Conservation (phyloP, 2,113 vertebrate species). For the Coreoperca whiteheadi region DNA sequence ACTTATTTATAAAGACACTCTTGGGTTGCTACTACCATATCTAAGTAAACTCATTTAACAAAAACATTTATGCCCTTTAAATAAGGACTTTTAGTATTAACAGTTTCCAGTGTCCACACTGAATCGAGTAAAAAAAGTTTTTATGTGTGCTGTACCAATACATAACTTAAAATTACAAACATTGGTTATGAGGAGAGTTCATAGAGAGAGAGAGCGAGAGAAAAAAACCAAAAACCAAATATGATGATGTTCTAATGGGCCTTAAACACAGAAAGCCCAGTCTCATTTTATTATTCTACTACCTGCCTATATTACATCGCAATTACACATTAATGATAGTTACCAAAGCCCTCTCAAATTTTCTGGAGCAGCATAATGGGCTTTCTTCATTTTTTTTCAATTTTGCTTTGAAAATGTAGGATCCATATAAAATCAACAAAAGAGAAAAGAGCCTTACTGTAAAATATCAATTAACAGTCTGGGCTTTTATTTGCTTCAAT, state of each 20-base stretch:
- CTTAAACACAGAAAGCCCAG: not conserved
- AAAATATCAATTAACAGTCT: too few relatives aligned
- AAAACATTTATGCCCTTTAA: not conserved
- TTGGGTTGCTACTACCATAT: not conserved
- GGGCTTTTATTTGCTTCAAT: too few relatives aligned
- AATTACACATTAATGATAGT: not conserved
- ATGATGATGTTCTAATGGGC: constrained; percentile 14
- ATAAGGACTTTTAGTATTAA: too few relatives aligned
- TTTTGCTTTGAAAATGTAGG: not conserved
- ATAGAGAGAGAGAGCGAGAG: too few relatives aligned
- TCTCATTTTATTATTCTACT: not conserved
- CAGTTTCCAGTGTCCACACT: too few relatives aligned
- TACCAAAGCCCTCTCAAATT: not conserved
- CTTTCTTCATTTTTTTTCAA: too few relatives aligned
- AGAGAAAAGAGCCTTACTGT: not conserved
- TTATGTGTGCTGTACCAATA: too few relatives aligned
- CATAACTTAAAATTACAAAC: too few relatives aligned
- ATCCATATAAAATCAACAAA: not conserved
- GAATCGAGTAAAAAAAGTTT: too few relatives aligned
- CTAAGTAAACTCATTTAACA: not conserved
- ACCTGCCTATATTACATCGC: not conserved
- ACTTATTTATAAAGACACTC: not conserved
- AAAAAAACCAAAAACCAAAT: too few relatives aligned
- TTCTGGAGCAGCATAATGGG: too few relatives aligned
- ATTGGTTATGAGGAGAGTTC: too few relatives aligned